Percentiles rank a stretch among this genome's conserved stretches.
phyloP scores from a whole-genome alignment of 1,140 invertebrate genomes.

The Leptopilina boulardi region DNA sequence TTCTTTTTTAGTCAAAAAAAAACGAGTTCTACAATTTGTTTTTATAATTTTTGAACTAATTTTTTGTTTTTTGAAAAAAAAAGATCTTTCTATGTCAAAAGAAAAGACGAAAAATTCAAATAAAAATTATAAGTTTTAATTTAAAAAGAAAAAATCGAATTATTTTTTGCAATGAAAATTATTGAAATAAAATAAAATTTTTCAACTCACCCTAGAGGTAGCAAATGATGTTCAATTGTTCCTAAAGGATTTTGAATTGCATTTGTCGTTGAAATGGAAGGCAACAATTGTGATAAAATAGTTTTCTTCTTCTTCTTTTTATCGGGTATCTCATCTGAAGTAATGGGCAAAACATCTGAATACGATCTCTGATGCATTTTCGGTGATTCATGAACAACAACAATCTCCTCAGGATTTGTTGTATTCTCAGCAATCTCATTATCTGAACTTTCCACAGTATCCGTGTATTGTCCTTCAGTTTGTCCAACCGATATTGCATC shows the following conservation, averaged over 20 bases:
- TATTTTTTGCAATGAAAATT: too few species aligned
- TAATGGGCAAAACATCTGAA: conserved; percentile 71
- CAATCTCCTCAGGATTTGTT: conserved; percentile 68
- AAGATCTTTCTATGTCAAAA: too few species aligned
- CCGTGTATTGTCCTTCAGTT: conserved; percentile 52
- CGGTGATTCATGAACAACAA: conserved; percentile 66
- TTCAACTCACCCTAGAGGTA: conserved; percentile 71
- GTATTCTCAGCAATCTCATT: conserved; percentile 60
- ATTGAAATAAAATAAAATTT: too few species aligned
- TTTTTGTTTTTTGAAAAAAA: too few species aligned
- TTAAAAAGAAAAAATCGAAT: background rate
- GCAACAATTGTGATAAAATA: conserved; percentile 82
- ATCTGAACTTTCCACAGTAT: conserved; percentile 63
- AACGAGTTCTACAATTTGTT: too few species aligned
- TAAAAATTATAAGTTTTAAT: background rate
- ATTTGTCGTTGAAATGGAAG: conserved; percentile 74
- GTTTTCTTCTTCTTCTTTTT: conserved; percentile 83
- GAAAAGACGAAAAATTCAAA: too few species aligned
- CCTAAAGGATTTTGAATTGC: conserved; percentile 74
- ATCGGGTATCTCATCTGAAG: conserved; percentile 72
- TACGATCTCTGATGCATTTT: conserved; percentile 73
- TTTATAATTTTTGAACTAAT: too few species aligned
- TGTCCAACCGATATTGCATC: conserved; percentile 63
- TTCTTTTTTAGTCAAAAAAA: too few species aligned
- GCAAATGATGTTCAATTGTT: conserved; percentile 69